Conservation (phyloP, 2,888 invertebrate genomes). For the Cerceris rybyensis region DNA sequence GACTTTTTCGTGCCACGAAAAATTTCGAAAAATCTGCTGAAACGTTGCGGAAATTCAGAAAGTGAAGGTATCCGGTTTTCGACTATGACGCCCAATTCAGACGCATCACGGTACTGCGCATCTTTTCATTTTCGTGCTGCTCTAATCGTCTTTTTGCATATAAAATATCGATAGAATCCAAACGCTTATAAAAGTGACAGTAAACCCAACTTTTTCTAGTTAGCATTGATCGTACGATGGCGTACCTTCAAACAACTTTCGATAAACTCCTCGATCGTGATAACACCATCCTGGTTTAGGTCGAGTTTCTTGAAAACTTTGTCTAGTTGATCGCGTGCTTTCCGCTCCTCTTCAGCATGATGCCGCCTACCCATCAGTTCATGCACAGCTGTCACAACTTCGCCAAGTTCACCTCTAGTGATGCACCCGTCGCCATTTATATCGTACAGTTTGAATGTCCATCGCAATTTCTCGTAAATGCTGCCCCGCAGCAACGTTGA, state of each 20-base stretch:
- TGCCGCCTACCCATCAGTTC: slow-evolving; percentile 93
- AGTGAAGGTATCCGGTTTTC: too few species aligned
- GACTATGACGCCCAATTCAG: too few species aligned
- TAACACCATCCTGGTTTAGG: slow-evolving; percentile 95
- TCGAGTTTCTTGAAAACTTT: slow-evolving; percentile 95
- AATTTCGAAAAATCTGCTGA: too few species aligned
- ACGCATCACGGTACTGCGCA: too few species aligned
- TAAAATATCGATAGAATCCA: background rate
- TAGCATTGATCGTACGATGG: background rate
- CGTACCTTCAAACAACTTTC: slow-evolving; percentile 94
- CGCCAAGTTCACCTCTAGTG: slow-evolving; percentile 93
- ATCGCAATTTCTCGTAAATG: slow-evolving; percentile 95
- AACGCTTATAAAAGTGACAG: background rate
- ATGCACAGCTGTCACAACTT: slow-evolving; percentile 95
- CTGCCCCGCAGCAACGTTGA: slow-evolving; percentile 96
- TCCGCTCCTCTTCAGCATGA: slow-evolving; percentile 91
- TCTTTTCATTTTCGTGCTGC: too few species aligned
- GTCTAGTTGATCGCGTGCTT: slow-evolving; percentile 94
- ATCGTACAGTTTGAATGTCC: slow-evolving; percentile 98
- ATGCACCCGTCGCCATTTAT: slow-evolving; percentile 98
- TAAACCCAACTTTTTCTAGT: background rate
- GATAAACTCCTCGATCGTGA: slow-evolving; percentile 97
- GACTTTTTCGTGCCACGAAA: too few species aligned
- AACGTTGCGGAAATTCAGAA: too few species aligned
- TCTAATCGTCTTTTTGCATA: background rate